These are phyloP conservation scores for Candoia aspera DNA, from an alignment of 2,113 vertebrate genomes.

Conservation along the genomic window DNA sequence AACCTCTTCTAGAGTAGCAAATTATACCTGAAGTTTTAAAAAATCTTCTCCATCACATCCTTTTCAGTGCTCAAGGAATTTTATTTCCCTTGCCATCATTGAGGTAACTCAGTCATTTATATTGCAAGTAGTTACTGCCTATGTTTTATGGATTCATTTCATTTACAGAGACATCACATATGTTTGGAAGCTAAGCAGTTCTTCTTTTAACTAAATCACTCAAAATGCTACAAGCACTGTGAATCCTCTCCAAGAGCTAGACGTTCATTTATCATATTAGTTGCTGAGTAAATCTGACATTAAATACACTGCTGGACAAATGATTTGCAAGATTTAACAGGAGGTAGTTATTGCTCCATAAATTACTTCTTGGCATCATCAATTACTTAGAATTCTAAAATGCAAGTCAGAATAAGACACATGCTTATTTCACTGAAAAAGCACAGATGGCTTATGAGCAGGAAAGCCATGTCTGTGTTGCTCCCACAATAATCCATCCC, in stretches of 20 bases:
- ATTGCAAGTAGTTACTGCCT: constrained; percentile 22
- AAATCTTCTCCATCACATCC: constrained; percentile 5
- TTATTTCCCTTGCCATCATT: constrained; percentile 3
- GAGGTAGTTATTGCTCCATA: constrained; percentile 52
- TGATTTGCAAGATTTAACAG: constrained; percentile 45
- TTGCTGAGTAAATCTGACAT: constrained; percentile 45
- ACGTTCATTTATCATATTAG: constrained; percentile 50
- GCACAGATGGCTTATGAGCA: constrained; percentile 27
- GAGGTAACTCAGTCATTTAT: neutral
- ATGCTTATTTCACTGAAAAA: constrained; percentile 32
- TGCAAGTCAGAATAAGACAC: constrained; percentile 43
- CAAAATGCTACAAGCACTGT: constrained; percentile 37
- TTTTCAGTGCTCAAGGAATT: constrained; percentile 10
- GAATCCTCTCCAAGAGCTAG: constrained; percentile 38
- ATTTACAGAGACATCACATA: constrained; percentile 27
- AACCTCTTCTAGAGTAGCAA: constrained; percentile 11
- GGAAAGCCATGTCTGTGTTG: constrained; percentile 36
- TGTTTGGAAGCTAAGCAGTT: constrained; percentile 32
- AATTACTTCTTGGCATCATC: constrained; percentile 32
- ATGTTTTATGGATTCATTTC: constrained; percentile 2
- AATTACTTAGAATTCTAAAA: constrained; percentile 57
- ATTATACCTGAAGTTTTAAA: constrained; percentile 3
- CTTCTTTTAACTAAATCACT: constrained; percentile 50
- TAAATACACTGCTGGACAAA: constrained; percentile 47
- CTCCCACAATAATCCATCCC: constrained; percentile 46